phyloP scores from a whole-genome alignment of 2,113 vertebrate genomes.

The Delphinapterus leucas region DNA sequence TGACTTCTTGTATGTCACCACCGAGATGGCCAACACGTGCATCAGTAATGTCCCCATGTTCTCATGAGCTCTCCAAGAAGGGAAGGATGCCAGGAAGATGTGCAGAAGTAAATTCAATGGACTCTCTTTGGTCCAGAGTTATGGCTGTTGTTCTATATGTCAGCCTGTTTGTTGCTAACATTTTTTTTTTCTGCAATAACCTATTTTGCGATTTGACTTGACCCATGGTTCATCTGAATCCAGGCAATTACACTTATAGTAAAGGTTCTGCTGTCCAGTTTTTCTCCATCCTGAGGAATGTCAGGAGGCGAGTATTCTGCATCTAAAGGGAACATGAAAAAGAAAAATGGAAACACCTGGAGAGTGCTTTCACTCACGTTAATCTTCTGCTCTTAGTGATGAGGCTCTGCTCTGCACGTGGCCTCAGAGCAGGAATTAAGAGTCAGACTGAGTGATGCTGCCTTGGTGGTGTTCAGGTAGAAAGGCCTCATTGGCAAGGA shows the following conservation, averaged over 20 bases:
- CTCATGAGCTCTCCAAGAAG: neutral
- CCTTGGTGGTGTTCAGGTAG: neutral
- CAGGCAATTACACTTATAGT: neutral
- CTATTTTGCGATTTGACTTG: constrained; percentile 51
- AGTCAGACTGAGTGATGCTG: neutral
- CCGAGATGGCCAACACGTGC: neutral
- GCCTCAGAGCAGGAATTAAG: constrained; percentile 9
- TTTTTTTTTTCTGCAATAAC: neutral
- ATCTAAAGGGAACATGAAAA: constrained; percentile 42
- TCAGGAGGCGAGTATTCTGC: neutral
- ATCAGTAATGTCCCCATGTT: neutral
- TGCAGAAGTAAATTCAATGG: constrained; percentile 17
- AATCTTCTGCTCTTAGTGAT: constrained; percentile 15
- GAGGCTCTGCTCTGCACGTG: constrained; percentile 26
- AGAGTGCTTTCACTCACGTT: neutral
- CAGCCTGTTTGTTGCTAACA: neutral
- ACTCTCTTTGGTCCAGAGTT: neutral
- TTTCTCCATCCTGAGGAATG: constrained; percentile 33
- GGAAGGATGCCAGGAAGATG: neutral
- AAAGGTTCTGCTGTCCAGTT: constrained; percentile 23
- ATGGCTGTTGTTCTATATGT: neutral
- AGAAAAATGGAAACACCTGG: constrained; percentile 4
- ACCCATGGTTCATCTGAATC: neutral
- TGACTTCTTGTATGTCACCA: neutral
- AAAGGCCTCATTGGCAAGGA: constrained; percentile 16